Conservation (phyloP, 1,140 invertebrate species). For the Heterodera carotae region DNA sequence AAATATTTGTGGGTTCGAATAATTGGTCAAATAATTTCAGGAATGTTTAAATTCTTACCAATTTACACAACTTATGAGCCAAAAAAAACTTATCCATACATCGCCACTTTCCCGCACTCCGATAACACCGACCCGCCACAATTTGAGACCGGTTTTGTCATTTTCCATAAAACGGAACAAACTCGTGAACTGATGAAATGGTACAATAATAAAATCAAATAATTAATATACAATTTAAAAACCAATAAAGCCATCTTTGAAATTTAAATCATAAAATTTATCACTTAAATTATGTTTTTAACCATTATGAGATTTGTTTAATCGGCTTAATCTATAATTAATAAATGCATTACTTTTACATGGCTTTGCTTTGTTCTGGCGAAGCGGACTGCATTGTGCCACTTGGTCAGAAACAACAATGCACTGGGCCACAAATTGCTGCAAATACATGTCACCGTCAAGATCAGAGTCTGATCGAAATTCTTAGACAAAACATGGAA, state of each 20-base stretch:
- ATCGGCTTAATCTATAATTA: too few relatives aligned
- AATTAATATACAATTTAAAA: not conserved
- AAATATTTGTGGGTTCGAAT: too few relatives aligned
- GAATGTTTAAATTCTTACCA: slow-evolving; percentile 35
- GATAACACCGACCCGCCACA: not conserved
- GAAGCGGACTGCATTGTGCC: slow-evolving; percentile 33
- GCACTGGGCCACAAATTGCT: not conserved
- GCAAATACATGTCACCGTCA: slow-evolving; percentile 32
- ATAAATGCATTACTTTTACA: slow-evolving; percentile 14
- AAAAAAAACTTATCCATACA: slow-evolving; percentile 35
- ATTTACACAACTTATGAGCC: not conserved
- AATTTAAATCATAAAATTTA: too few relatives aligned
- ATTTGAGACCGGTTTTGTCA: slow-evolving; percentile 39
- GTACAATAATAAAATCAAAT: not conserved
- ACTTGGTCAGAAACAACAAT: slow-evolving; percentile 11
- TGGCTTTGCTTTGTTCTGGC: slow-evolving; percentile 31
- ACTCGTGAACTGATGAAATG: slow-evolving; percentile 36
- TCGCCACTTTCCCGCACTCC: not conserved
- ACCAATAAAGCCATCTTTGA: too few relatives aligned
- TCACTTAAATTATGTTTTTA: too few relatives aligned
- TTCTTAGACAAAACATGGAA: slow-evolving; percentile 30
- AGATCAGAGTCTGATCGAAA: slow-evolving; percentile 42
- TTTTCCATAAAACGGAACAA: slow-evolving; percentile 33
- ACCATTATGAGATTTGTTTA: too few relatives aligned
- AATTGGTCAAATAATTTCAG: too few relatives aligned